Evolutionary conservation across 1,140 invertebrate species (phyloP).

Genomic region (Pseudomyrmex sp.): DNA sequence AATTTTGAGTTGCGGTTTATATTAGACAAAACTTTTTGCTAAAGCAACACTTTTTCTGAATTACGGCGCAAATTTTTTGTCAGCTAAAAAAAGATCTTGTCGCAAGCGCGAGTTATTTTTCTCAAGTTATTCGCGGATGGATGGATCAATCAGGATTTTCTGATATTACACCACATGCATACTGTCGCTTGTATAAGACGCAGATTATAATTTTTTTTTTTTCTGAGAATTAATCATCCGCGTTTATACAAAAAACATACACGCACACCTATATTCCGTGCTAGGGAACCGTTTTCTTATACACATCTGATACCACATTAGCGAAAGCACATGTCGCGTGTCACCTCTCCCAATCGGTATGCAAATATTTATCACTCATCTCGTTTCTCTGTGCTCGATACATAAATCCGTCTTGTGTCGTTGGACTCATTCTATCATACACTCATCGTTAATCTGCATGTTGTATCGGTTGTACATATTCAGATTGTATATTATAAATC

Average conservation of each 20-base stretch:
- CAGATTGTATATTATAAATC: constrained; percentile 78
- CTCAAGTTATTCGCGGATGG: constrained; percentile 71
- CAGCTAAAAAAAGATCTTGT: not conserved
- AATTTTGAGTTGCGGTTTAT: no score
- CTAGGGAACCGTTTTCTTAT: constrained; percentile 66
- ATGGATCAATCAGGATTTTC: constrained; percentile 71
- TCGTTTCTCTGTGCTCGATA: constrained; percentile 60
- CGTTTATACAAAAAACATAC: constrained; percentile 71
- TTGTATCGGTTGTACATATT: constrained; percentile 78
- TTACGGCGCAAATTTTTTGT: not conserved
- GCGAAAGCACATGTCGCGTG: constrained; percentile 66
- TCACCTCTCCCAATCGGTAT: constrained; percentile 49
- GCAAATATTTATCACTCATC: constrained; percentile 61
- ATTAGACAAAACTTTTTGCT: not conserved
- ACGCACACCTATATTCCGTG: constrained; percentile 68
- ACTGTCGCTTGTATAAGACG: constrained; percentile 67
- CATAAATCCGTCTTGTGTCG: constrained; percentile 66
- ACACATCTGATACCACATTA: constrained; percentile 70
- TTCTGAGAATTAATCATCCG: constrained; percentile 46
- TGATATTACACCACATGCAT: constrained; percentile 74
- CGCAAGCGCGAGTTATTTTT: constrained; percentile 14
- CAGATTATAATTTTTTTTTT: constrained; percentile 55
- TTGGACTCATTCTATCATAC: constrained; percentile 70
- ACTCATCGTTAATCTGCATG: constrained; percentile 64
- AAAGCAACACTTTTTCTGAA: not conserved